phyloP scores from a whole-genome alignment of 2,113 vertebrate species.

The Phylloscopus whistleri region DNA sequence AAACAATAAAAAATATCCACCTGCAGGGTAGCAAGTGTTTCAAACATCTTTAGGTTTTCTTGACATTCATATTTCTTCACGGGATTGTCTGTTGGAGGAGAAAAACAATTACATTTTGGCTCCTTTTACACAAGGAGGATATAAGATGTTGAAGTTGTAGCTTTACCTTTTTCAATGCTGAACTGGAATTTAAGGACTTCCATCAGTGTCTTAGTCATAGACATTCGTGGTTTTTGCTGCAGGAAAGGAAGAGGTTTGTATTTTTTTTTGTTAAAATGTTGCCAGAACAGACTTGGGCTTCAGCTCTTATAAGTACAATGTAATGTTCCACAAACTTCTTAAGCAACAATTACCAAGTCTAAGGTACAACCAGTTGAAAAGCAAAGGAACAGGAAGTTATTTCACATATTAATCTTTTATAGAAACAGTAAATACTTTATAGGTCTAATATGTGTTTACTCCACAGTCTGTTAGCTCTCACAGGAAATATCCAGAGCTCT shows the following conservation, averaged over 20 bases:
- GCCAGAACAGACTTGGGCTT: neutral
- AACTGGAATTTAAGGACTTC: constrained; percentile 82
- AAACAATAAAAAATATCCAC: constrained; percentile 52
- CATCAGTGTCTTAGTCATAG: constrained; percentile 79
- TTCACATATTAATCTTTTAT: neutral
- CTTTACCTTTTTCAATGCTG: constrained; percentile 80
- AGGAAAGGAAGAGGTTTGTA: neutral
- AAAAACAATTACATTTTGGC: neutral
- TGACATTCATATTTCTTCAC: constrained; percentile 82
- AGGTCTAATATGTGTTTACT: neutral
- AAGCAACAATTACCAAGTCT: neutral
- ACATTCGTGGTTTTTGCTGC: constrained; percentile 80
- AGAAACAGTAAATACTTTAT: neutral
- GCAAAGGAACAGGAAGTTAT: neutral
- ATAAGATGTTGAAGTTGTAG: neutral
- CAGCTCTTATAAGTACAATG: neutral
- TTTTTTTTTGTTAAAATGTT: neutral
- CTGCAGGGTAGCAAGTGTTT: constrained; percentile 84
- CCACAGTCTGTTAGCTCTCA: neutral
- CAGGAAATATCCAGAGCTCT: neutral
- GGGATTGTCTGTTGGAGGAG: constrained; percentile 73
- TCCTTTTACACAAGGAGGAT: neutral
- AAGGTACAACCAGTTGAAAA: neutral
- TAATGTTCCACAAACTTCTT: neutral
- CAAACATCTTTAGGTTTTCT: constrained; percentile 81